Base-by-base conservation (phyloP, 2,797 vertebrate species). In the Crypturellus tataupa region DNA sequence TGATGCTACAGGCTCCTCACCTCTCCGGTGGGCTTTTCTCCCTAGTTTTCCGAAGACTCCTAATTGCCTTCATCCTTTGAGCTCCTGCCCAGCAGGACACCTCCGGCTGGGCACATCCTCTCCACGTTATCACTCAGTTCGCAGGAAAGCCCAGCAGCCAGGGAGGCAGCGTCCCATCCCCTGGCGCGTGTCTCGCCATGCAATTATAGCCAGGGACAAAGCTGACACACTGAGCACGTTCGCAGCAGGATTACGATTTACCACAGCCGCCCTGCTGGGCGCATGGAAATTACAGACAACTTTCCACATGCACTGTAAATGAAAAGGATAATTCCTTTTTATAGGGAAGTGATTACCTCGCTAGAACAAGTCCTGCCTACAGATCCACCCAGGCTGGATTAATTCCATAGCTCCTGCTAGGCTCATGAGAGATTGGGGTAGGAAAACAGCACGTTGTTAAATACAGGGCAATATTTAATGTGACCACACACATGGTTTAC, bases 371-470 rank as follows among this genome's bases (percentile, higher is more conserved):
- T 33, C 44, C 71, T 42, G 64, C 88, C 75, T 68, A 85, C 6
- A 49, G 78, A 73, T 89, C 94, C 93, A 89, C 82, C 80, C 85
- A 86, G 35, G 63, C 77, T 90, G 81, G 94, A 89, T 93, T 89
- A 93, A 94, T 76, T 87, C 63, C 70, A 64, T 92, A 77, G 21
- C 67, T 91, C 85, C 85, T 92, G 31, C 71, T 35, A 62, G 73
- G 53, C 64, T 79, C 76, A 64, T 1, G 0, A 76, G 81, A 80
- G 75, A 92, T 79, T 29, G 83, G 80, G 89, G 60, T 85, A 93
- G 80, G 85, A 90, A 93, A 73, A 77, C 33, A 92, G 82, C 73
- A 91, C 9, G 0, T 25, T 86, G 87, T 94, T 95, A 96, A 96
- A 88, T 18, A 79, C 63, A 71, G 79, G 89, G 70, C 82, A 87